Evolutionary conservation across 2,888 invertebrate species (phyloP), one percentile per base, ranked within the genome.

Genomic region (Agrochola circellaris): DNA sequence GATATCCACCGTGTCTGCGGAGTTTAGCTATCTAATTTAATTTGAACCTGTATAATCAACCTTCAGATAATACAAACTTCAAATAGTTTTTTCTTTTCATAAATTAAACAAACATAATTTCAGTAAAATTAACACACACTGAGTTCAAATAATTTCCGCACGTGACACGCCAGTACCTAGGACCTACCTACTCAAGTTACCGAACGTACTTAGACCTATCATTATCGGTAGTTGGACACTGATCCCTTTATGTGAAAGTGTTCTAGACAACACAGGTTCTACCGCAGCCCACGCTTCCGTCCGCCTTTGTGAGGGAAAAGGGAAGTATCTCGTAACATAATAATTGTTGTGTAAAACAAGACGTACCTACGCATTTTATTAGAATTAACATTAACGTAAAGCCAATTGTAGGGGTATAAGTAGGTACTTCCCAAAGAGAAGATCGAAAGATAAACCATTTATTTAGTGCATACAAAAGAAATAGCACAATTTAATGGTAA

Each of bases 161-260:
- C 20, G 7, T 34, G 51, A 23, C 8, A 8, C 23, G 51, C 51
- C 62, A 42, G 30, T 67, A 17, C 20, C 20, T 20, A 30, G 30
- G 30, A n/a, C n/a, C n/a, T n/a, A n/a, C 3, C 1, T 3, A 34
- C 74, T 78, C 9, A 82, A 51, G 54, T 60, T 71, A 79, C 58
- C 54, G 42, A 42, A 42, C 42, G 54, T n/a, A 71, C 42, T 42
- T 15, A 54, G 20, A 86, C 81, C 77, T 84, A 80, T 80, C 75
- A 86, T 86, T 88, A 88, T 82, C 75, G 78, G 68, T 61, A 54
- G 76, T 79, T 77, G 81, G 78, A 84, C 72, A 89, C 80, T 76
- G 82, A 86, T 83, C 86, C 89, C 87, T 91, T 90, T 87, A 88
- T 72, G 91, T 86, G 91, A 92, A 92, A 92, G 92, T 92, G 79